phyloP scores from a whole-genome alignment of 2,113 vertebrate genomes.

The Takifugu flavidus region DNA sequence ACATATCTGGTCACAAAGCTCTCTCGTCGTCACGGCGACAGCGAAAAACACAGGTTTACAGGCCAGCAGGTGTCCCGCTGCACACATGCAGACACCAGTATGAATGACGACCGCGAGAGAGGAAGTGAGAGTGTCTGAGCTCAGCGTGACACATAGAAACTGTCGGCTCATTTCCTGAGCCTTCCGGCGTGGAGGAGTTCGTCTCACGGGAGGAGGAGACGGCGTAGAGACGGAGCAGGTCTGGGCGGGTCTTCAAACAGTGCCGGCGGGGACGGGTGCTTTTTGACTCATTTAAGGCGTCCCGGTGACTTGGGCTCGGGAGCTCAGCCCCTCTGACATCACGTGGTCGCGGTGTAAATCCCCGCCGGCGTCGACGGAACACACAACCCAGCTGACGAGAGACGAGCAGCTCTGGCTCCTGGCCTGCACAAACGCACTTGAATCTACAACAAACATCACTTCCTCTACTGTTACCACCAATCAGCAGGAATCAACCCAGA shows the following conservation, averaged over 20 bases:
- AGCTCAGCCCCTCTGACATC: background rate
- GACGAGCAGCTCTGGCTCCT: too few species aligned
- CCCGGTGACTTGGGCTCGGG: background rate
- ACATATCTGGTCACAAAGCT: background rate
- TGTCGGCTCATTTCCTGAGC: slow-evolving; percentile 32
- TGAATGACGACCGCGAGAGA: background rate
- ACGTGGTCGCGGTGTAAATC: slow-evolving; percentile 30
- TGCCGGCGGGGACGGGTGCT: background rate
- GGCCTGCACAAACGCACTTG: too few species aligned
- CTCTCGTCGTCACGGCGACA: background rate
- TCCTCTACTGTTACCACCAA: slow-evolving; percentile 34
- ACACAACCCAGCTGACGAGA: background rate
- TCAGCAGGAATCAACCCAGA: slow-evolving; percentile 26
- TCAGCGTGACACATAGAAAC: slow-evolving; percentile 17
- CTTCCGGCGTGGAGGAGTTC: background rate
- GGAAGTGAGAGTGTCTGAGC: slow-evolving; percentile 16
- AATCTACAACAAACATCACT: slow-evolving; percentile 11
- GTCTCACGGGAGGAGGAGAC: background rate
- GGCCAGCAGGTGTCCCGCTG: background rate
- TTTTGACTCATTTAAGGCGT: background rate
- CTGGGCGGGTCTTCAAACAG: too few species aligned
- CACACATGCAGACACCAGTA: background rate
- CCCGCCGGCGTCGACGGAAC: slow-evolving; percentile 2
- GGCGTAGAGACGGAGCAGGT: background rate
- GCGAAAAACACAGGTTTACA: background rate